Base-by-base conservation (phyloP, 2,113 vertebrate species). In the Ammodytes dubius region DNA sequence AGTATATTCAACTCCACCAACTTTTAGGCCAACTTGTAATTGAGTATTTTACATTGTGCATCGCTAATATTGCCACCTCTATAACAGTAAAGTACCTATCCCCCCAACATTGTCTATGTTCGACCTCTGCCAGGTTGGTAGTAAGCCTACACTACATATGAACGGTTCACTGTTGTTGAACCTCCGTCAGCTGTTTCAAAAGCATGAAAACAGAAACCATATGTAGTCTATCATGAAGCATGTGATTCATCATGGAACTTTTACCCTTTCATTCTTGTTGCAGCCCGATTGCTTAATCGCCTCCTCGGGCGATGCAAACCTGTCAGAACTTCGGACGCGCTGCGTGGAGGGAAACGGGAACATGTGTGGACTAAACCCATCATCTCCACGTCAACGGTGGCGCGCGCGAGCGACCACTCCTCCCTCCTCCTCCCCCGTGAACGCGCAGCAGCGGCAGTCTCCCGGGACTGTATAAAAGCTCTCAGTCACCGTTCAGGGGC, bases 381-480 rank as follows among this genome's bases (percentile, higher is more conserved):
- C 89, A 75, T 46, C 57, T 39, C 58, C 78, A 56, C 82, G 80
- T 82, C 83, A 61, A 52, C 73, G 77, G 69, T 71, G 5, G 37
- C 60, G 8, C 37, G 60, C 58, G 47, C 73, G 45, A 15, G 14
- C 59, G 39, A 13, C 7, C 19, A 7, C 57, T 9, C 12, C 53
- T 19, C 58, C 35, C 4, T 61, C 15, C 40, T 40, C 81, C 17
- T 14, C 35, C 10, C 15, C 6, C 10, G 17, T 3, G 49, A 68
- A 46, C 53, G 13, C 74, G 59, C 61, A 53, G 74, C 63, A 11
- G 39, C 61, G 9, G 64, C 79, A 60, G 57, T 47, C 84, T 82
- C 70, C 79, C 6, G 59, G 61, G 76, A 78, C 74, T 19, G 60
- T 93, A 95, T 95, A 95, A 94, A 95, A 93, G 35, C 54, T 74